These are phyloP conservation scores for Hirundichthys speculiger DNA, from an alignment of 2,113 vertebrate species.

Conservation along the genomic window DNA sequence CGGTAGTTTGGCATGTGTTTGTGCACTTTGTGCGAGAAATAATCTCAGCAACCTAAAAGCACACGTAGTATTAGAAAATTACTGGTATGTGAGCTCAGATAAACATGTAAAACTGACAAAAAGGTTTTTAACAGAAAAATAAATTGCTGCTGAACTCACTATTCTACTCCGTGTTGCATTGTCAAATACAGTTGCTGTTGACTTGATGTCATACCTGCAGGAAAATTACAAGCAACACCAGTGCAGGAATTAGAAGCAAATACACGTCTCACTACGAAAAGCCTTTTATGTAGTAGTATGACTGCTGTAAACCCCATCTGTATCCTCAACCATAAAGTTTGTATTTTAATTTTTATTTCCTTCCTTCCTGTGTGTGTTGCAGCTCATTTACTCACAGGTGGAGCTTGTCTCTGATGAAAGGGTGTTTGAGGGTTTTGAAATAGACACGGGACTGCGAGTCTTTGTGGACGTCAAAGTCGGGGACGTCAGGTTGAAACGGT, in stretches of 20 bases:
- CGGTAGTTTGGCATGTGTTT: conserved; percentile 90
- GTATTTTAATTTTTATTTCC: no score
- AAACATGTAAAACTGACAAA: neutral
- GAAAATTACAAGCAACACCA: neutral
- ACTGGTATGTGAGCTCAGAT: neutral
- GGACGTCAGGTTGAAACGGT: conserved; percentile 89
- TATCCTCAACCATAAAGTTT: no score
- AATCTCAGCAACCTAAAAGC: conserved; percentile 91
- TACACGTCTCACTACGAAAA: no score
- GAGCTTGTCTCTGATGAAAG: conserved; percentile 94
- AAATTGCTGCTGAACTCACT: conserved; percentile 81
- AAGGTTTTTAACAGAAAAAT: neutral
- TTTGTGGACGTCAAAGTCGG: conserved; percentile 76
- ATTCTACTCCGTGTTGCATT: conserved; percentile 94
- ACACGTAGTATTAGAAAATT: conserved; percentile 20
- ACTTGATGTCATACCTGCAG: conserved; percentile 91
- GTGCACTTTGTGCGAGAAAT: conserved; percentile 89
- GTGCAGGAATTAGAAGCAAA: neutral
- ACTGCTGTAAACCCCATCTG: no score
- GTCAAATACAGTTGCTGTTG: conserved; percentile 92
- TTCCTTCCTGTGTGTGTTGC: neutral
- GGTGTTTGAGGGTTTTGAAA: conserved; percentile 89
- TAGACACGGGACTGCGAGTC: conserved; percentile 50
- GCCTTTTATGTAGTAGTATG: no score
- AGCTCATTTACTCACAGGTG: conserved; percentile 88